Conservation (phyloP, 1,140 invertebrate genomes). For the Ladona fulva region DNA sequence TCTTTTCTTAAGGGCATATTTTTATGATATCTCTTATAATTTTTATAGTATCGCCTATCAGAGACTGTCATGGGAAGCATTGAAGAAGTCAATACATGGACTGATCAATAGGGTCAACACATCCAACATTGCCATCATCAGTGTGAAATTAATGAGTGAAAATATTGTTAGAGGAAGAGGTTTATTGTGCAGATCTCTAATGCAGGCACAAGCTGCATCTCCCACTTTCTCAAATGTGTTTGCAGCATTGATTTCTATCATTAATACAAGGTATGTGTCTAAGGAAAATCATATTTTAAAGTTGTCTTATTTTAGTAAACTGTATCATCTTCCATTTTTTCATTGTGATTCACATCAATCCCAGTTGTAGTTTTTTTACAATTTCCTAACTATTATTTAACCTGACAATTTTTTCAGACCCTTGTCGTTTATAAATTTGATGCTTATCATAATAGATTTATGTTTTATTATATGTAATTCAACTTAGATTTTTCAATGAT, state of each 20-base stretch:
- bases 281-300: too few species aligned
- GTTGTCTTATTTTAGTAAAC: too few species aligned
- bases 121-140: slow-evolving; percentile 88
- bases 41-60: slow-evolving; percentile 75
- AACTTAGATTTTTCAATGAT: too few species aligned
- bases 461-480: slow-evolving; percentile 14
- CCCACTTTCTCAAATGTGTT: slow-evolving; percentile 97
- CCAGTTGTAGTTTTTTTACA: not conserved
- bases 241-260: slow-evolving; percentile 84
- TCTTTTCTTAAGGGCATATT: not conserved
- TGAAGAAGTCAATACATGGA: slow-evolving; percentile 99
- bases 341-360: not conserved
- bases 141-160: slow-evolving; percentile 84
- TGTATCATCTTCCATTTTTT: too few species aligned
- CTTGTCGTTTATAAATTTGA: too few species aligned
- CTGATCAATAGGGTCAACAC: slow-evolving; percentile 97
- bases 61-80: slow-evolving; percentile 93
- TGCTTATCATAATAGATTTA: too few species aligned
- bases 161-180: slow-evolving; percentile 94
- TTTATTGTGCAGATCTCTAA: slow-evolving; percentile 80
- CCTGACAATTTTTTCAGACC: too few species aligned
- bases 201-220: slow-evolving; percentile 93
- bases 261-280: slow-evolving; percentile 71
- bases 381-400: slow-evolving; percentile 15
- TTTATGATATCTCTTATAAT: slow-evolving; percentile 4